Evolutionary conservation across 2,113 vertebrate genomes (phyloP).

Genomic region (Mungos mungo): DNA sequence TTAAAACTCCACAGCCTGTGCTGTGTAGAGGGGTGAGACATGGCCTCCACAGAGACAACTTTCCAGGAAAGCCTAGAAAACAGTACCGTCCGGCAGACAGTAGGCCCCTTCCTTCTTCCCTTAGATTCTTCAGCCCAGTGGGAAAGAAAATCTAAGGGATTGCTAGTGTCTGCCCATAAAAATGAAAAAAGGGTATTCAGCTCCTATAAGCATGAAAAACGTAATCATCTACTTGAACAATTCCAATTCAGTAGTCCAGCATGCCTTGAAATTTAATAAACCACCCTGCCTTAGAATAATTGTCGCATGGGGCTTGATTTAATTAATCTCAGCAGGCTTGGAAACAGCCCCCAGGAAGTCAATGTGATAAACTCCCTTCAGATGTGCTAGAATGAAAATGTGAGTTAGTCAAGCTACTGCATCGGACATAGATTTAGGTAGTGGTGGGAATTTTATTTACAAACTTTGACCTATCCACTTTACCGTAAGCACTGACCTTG

Average conservation of each 20-base stretch:
- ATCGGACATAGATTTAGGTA: neutral
- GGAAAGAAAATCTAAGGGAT: neutral
- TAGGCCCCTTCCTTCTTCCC: neutral
- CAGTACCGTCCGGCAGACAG: neutral
- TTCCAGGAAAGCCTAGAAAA: conserved; percentile 69
- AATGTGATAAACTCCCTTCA: neutral
- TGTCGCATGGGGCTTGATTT: conserved; percentile 23
- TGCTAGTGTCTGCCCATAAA: neutral
- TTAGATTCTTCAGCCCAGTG: neutral
- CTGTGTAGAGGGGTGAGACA: neutral
- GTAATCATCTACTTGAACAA: neutral
- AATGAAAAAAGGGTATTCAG: neutral
- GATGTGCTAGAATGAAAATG: neutral
- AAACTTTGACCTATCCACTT: neutral
- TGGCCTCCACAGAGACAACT: neutral
- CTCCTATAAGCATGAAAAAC: neutral
- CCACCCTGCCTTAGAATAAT: neutral
- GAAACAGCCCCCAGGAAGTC: neutral
- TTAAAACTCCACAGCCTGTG: conserved; percentile 41
- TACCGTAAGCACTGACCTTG: neutral
- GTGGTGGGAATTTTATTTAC: rapidly evolving
- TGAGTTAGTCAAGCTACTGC: neutral
- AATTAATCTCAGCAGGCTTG: conserved; percentile 65
- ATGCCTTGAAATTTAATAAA: neutral
- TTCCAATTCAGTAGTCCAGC: neutral